Evolutionary conservation across 2,113 vertebrate genomes (phyloP), one percentile per base, ranked within the genome.

Genomic region (Hymenochirus boettgeri): DNA sequence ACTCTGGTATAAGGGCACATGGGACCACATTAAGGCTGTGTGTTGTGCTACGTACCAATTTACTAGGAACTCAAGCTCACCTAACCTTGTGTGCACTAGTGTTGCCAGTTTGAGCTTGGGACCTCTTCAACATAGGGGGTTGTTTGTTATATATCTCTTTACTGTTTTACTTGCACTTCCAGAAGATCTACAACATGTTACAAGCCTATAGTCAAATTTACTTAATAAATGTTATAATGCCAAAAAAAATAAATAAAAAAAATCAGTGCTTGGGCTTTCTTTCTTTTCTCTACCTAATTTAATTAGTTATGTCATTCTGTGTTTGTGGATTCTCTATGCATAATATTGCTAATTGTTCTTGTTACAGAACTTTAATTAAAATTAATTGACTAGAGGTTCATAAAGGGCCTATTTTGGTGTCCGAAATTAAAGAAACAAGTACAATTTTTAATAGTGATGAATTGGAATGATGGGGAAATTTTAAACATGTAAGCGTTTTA

Each of bases 181-280:
- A 48, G 13, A 48, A 48, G 19, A 48, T 48, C 46, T 48, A 48
- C 46, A 48, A 48, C 46, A 48, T 23, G 46, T 23, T 21, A 23
- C 46, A 48, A 48, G 21, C 10, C 3, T 9, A 48, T 22, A 48
- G 46, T 21, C 46, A 48, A 48, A 22, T 22, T 48, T 48, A 23
- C 46, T 48, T 21, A 23, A 48, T 21, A 23, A 48, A 48, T 22
- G 46, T 48, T n/a, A 42, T 3, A 21, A 48, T 22, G 22, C 21
- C 46, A 48, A 48, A 22, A 47, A 23, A 48, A 19, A 15, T 21
- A 48, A 48, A 42, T 42, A 5, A 10, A 6, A 31, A 42, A 4
- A 6, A 42, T 10, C 5, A 48, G 19, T 21, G 2, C 10, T 9
- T 48, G 21, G 18, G 13, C 21, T 48, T 21, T 48, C 19, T 47